Conservation (phyloP, 1,140 invertebrate species). For the Drosophila auraria region DNA sequence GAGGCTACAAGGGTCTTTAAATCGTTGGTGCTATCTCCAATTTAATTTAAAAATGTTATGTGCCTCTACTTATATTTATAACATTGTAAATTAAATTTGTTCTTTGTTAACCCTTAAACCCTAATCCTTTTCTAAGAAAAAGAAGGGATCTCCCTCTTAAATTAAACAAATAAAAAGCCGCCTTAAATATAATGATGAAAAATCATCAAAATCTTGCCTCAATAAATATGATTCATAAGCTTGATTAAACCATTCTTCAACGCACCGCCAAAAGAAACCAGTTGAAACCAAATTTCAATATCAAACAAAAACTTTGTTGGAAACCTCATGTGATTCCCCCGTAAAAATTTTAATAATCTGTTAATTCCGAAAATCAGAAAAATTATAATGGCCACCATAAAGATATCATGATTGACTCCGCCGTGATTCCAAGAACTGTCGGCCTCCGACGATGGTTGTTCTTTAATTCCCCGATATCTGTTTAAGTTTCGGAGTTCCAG, state of each 20-base stretch:
- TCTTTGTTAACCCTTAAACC: no score
- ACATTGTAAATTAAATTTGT: no score
- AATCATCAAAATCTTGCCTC: background rate
- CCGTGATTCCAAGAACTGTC: conserved; percentile 13
- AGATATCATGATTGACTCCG: conserved; percentile 11
- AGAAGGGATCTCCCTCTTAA: background rate
- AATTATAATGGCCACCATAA: conserved; percentile 26
- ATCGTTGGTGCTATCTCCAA: no score
- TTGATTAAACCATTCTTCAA: conserved; percentile 6
- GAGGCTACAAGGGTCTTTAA: background rate
- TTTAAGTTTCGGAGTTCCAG: background rate
- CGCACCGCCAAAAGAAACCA: conserved; percentile 4
- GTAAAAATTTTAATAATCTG: conserved; percentile 24
- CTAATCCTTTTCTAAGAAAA: no score
- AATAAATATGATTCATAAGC: conserved; percentile 5
- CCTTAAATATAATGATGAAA: background rate
- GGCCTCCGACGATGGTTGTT: background rate
- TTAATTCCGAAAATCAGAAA: conserved; percentile 10
- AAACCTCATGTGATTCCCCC: conserved; percentile 23
- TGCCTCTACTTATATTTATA: no score
- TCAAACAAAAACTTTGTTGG: background rate
- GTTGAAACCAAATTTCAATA: conserved; percentile 13
- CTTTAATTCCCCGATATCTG: conserved; percentile 2
- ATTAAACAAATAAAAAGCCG: background rate
- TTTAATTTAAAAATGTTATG: no score